Percentiles rank a stretch among this genome's conserved stretches.
phyloP scores from a whole-genome alignment of 1,140 invertebrate species.

The Meloidogyne chitwoodi region DNA sequence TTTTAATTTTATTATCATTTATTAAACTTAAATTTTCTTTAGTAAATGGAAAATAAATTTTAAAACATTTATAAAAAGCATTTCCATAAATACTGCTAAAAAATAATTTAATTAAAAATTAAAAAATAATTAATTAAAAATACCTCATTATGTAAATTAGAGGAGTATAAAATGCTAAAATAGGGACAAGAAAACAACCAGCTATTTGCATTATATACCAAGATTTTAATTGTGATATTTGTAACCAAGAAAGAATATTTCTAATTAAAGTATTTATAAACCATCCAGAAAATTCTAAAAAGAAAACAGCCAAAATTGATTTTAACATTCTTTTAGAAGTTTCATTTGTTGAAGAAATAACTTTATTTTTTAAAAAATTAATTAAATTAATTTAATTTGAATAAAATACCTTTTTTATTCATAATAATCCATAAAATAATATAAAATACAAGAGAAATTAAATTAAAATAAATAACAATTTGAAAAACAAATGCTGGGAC shows the following conservation, averaged over 20 bases:
- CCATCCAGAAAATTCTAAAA: slow-evolving; percentile 3
- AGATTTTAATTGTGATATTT: background rate
- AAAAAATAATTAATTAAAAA: background rate
- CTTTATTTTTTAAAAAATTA: too few relatives aligned
- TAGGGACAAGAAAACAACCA: background rate
- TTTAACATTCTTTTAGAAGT: background rate
- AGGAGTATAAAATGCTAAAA: background rate
- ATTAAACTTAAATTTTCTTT: background rate
- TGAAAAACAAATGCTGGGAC: background rate
- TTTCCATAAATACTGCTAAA: background rate
- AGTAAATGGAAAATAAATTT: background rate
- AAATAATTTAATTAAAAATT: background rate
- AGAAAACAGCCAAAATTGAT: background rate
- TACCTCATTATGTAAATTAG: background rate
- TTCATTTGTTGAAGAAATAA: background rate
- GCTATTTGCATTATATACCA: background rate
- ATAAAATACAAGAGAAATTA: background rate
- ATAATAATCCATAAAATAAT: slow-evolving; percentile 1
- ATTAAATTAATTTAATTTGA: too few relatives aligned
- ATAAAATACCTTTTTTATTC: background rate
- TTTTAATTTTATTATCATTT: background rate
- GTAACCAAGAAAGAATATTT: background rate
- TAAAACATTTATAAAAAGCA: background rate
- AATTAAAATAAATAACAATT: background rate
- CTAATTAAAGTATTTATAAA: background rate